A percentile compares a stretch with the other conserved stretches of the same genome.
Conservation (phyloP, 2,113 vertebrate genomes). For the Atractosteus spatula region DNA sequence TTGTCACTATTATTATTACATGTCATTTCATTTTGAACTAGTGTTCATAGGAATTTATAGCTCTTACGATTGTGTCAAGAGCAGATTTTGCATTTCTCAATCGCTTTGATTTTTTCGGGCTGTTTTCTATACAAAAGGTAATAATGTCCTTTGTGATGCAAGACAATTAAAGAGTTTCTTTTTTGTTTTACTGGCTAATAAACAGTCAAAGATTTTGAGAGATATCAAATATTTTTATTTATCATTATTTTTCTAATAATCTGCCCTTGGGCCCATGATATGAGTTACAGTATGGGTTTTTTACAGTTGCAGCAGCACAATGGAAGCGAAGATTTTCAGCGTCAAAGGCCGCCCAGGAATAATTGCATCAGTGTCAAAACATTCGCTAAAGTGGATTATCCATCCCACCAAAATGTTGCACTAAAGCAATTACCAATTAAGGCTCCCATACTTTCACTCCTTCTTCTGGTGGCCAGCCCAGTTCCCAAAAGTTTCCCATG, state of each 20-base stretch:
- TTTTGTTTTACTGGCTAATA: no score
- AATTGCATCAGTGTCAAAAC: neutral
- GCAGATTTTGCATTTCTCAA: no score
- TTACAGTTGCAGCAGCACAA: no score
- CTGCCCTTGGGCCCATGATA: no score
- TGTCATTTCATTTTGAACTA: no score
- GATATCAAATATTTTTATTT: neutral
- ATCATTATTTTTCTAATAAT: no score
- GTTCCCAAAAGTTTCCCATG: conserved; percentile 34
- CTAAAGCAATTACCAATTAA: conserved; percentile 5
- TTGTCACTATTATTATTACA: no score
- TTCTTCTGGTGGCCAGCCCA: conserved; percentile 29
- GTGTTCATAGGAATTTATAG: no score
- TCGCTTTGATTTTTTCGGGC: no score
- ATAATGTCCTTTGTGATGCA: neutral
- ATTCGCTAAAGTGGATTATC: neutral
- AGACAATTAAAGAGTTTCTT: neutral
- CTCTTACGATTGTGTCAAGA: no score
- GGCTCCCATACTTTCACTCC: neutral
- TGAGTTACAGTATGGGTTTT: no score
- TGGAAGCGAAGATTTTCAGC: neutral
- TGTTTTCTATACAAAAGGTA: neutral
- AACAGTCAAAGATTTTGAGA: no score
- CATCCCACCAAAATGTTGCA: conserved; percentile 1
- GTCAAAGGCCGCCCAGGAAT: neutral